A percentile compares a stretch with the other conserved stretches of the same genome.
phyloP scores from a whole-genome alignment of 2,797 vertebrate genomes.

The Corythornis leucogaster region DNA sequence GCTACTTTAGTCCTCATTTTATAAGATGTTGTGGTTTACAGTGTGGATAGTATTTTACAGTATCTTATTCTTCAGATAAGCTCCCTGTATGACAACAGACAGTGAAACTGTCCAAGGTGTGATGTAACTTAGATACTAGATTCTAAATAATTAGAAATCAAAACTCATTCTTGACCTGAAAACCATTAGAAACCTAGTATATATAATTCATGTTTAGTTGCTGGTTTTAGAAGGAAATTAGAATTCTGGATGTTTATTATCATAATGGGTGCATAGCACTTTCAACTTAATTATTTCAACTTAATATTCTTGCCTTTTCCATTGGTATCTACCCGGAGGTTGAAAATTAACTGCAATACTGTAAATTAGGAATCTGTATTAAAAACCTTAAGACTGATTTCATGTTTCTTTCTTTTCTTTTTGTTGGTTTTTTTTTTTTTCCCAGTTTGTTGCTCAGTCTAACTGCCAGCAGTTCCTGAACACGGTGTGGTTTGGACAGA shows the following conservation, averaged over 20 bases:
- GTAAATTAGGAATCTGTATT: neutral
- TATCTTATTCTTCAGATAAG: neutral
- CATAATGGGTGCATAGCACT: neutral
- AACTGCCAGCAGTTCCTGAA: constrained; percentile 99
- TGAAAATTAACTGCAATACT: constrained; percentile 2
- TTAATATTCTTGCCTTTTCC: neutral
- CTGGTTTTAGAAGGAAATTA: neutral
- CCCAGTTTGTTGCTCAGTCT: constrained; percentile 96
- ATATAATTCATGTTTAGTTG: neutral
- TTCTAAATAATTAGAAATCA: neutral
- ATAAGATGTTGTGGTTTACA: neutral
- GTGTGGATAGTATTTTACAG: neutral
- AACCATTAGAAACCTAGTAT: neutral
- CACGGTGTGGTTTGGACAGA: constrained; percentile 98
- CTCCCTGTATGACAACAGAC: neutral
- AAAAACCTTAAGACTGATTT: neutral
- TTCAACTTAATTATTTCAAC: neutral
- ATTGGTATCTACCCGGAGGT: neutral
- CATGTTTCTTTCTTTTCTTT: neutral
- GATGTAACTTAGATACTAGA: neutral
- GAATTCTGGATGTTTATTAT: neutral
- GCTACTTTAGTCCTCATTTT: neutral
- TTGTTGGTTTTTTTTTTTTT: neutral
- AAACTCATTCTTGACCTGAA: neutral
- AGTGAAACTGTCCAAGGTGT: neutral